Base-by-base conservation (phyloP, 2,797 vertebrate species). In the Anomalospiza imberbis region DNA sequence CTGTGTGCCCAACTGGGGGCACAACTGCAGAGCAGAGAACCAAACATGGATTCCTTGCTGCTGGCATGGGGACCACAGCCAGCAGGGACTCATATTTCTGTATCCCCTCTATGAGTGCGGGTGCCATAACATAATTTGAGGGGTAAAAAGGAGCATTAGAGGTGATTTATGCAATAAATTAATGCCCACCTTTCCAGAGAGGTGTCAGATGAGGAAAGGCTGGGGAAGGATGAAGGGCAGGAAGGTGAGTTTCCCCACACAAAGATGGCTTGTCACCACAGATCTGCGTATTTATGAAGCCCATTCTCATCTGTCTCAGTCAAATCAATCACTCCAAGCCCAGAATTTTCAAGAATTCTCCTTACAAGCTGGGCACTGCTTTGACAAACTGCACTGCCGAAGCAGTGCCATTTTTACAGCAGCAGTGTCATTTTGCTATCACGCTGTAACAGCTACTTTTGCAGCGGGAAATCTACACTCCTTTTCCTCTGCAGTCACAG, bases 91-190 rank as follows among this genome's bases (percentile, higher is more conserved):
- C 17, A 5, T 4, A 45, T 48, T 74, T 54, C 73, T 85, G 12
- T 6, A 7, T 32, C 21, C 25, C 13, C 15, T 0, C 1, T 4
- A 2, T 0, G 1, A 57, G 18, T 12, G 18, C 11, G 53, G 76
- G 31, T 74, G 79, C 82, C 63, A 25, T 7, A 7, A 22, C 21
- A 13, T 13, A 13, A 54, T 31, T 4, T 51, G 38, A 60, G 50
- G 15, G 0, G 3, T 6, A 12, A 32, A 68, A 70, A 58, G 24
- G 21, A 91, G 14, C 20, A 24, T 34, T 70, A 36, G 32, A 68
- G 47, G 15, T 58, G 8, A 32, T 24, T 20, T 26, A 31, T 47
- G 58, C 58, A 51, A 28, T 48, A 48, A 73, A 66, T 17, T 17
- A 17, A 51, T 24, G 32, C 14, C 34, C 45, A 16, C 12, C 25